Conservation (phyloP, 2,113 vertebrate genomes). For the Heterotis niloticus region DNA sequence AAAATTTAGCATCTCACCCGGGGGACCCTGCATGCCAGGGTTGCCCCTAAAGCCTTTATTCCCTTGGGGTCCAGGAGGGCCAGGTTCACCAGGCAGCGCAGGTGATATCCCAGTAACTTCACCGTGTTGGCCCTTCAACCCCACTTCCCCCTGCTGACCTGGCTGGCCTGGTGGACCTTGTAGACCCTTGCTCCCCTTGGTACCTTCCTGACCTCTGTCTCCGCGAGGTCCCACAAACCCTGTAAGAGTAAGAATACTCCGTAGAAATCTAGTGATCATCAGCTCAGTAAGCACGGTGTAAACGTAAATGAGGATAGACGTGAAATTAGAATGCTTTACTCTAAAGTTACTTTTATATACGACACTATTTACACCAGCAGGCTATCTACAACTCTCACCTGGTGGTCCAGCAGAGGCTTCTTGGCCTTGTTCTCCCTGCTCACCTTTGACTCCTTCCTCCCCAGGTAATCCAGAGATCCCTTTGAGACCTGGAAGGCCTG, state of each 20-base stretch:
- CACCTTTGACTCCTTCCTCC: conserved; percentile 69
- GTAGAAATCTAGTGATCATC: neutral
- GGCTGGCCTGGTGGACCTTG: conserved; percentile 64
- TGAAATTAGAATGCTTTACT: too few species aligned
- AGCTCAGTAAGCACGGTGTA: neutral
- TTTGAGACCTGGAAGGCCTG: conserved; percentile 73
- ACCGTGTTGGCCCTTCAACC: conserved; percentile 74
- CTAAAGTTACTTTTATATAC: neutral
- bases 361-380: neutral
- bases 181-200: conserved; percentile 67
- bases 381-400: conserved; percentile 69
- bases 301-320: neutral
- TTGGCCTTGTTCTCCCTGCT: conserved; percentile 73
- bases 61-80: conserved; percentile 68
- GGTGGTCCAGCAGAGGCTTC: conserved; percentile 72
- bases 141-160: conserved; percentile 64
- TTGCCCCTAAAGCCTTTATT: conserved; percentile 68
- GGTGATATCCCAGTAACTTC: conserved; percentile 71
- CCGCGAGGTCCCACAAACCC: conserved; percentile 82
- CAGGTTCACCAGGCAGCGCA: conserved; percentile 71
- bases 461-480: conserved; percentile 69
- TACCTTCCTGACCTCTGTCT: conserved; percentile 66
- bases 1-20: conserved; percentile 60
- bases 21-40: conserved; percentile 63
- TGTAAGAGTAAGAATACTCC: conserved; percentile 43